Evolutionary conservation across 2,888 invertebrate species (phyloP).

Genomic region (Chydorus sphaericus): DNA sequence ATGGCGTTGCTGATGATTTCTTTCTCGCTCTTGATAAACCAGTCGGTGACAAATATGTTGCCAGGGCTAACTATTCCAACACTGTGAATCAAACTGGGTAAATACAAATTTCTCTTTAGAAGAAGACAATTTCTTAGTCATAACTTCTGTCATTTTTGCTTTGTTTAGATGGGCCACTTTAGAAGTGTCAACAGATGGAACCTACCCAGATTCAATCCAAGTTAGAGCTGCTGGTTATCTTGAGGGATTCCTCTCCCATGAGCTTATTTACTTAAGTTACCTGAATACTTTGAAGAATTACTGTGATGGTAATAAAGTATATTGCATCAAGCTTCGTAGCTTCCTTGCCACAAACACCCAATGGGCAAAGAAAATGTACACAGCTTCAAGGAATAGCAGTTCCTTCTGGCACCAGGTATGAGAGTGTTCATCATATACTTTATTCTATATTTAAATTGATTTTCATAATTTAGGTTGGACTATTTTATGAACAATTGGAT

Average conservation of each 20-base stretch:
- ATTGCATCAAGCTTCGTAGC: conserved; percentile 48
- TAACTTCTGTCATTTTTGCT: neutral
- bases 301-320: conserved; percentile 33
- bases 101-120: too few species aligned
- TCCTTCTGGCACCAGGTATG: conserved; percentile 73
- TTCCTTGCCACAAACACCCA: conserved; percentile 47
- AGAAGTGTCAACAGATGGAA: conserved; percentile 58
- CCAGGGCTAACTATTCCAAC: conserved; percentile 58
- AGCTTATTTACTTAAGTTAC: conserved; percentile 62
- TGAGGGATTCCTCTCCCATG: conserved; percentile 69
- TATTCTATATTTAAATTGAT: conserved; percentile 1
- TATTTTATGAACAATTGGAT: conserved; percentile 60
- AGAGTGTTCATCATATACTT: neutral
- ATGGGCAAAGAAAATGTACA: conserved; percentile 44
- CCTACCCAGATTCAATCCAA: conserved; percentile 61
- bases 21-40: neutral
- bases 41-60: conserved; percentile 30
- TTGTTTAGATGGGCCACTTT: conserved; percentile 57
- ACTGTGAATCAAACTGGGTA: conserved; percentile 58
- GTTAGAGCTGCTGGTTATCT: conserved; percentile 72
- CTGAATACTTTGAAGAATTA: conserved; percentile 50
- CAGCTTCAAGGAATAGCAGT: conserved; percentile 32
- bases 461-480: conserved; percentile 33
- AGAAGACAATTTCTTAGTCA: too few species aligned
- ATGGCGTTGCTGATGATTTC: conserved; percentile 7